phyloP scores from a whole-genome alignment of 2,797 vertebrate species.

The Odontamblyopus rebecca region DNA sequence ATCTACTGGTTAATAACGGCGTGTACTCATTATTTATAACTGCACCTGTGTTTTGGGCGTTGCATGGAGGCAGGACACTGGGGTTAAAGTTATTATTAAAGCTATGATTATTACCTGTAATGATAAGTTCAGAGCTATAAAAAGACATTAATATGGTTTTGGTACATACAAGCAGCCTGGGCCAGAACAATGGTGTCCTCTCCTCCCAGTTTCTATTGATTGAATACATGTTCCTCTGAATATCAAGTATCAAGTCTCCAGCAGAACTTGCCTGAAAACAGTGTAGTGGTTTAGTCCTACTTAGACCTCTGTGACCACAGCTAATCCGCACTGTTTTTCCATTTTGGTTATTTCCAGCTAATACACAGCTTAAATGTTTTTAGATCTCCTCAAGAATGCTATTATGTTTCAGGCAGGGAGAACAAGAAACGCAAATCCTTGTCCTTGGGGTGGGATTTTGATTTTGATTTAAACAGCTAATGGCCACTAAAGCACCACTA shows the following conservation, averaged over 20 bases:
- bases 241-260: conserved; percentile 27
- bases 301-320: conserved; percentile 34
- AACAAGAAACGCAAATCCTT: conserved; percentile 35
- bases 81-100: not conserved
- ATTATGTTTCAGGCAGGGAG: conserved; percentile 29
- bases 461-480: conserved; percentile 29
- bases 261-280: conserved; percentile 25
- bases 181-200: conserved; percentile 16
- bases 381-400: conserved; percentile 34
- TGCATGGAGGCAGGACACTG: not conserved
- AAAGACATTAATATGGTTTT: not conserved
- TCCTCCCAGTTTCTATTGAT: conserved; percentile 9
- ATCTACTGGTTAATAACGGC: not conserved
- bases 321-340: conserved; percentile 26
- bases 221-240: conserved; percentile 13
- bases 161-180: not conserved
- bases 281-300: conserved; percentile 36
- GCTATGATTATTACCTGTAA: not conserved
- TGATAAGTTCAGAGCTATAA: conserved; percentile 13
- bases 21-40: not conserved
- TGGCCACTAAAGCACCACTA: conserved; percentile 11
- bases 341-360: conserved; percentile 29
- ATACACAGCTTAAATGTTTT: conserved; percentile 39
- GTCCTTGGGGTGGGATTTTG: conserved; percentile 34
- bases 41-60: not conserved